Percentiles rank a stretch among this genome's conserved stretches.
Evolutionary conservation across 2,113 vertebrate genomes (phyloP).

Genomic region (Archilochus colubris): DNA sequence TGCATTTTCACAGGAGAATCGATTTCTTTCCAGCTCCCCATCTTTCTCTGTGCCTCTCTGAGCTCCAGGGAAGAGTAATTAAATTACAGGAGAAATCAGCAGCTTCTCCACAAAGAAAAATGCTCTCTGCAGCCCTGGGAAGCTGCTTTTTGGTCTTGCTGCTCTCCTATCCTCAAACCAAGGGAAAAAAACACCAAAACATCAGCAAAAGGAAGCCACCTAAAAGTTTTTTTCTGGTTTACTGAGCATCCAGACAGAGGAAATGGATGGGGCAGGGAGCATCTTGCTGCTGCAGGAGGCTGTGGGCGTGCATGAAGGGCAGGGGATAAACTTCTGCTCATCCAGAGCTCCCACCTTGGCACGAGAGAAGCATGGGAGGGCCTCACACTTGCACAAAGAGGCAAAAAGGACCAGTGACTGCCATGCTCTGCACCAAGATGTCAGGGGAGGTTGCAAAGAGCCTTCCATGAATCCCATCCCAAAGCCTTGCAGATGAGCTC

Average conservation of each 20-base stretch:
- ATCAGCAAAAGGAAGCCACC: background rate
- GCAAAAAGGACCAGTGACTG: background rate
- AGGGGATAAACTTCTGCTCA: background rate
- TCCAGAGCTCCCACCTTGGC: background rate
- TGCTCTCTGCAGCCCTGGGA: background rate
- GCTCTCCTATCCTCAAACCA: background rate
- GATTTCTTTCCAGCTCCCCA: background rate
- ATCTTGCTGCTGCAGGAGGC: background rate
- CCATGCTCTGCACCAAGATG: background rate
- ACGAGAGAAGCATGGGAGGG: background rate
- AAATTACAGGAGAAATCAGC: background rate
- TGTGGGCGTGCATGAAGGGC: rapidly evolving
- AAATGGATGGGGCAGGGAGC: background rate
- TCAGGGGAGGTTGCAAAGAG: background rate
- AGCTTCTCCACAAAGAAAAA: background rate
- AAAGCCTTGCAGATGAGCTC: background rate
- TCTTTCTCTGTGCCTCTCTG: background rate
- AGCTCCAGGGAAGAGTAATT: background rate
- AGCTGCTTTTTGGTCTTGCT: background rate
- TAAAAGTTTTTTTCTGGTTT: background rate
- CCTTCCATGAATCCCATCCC: background rate
- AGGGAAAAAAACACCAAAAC: background rate
- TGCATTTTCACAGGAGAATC: background rate
- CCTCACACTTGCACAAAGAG: background rate
- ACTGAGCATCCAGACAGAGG: background rate